These are phyloP conservation scores for Dipodomys merriami DNA, from an alignment of 2,113 vertebrate genomes.

Conservation along the genomic window DNA sequence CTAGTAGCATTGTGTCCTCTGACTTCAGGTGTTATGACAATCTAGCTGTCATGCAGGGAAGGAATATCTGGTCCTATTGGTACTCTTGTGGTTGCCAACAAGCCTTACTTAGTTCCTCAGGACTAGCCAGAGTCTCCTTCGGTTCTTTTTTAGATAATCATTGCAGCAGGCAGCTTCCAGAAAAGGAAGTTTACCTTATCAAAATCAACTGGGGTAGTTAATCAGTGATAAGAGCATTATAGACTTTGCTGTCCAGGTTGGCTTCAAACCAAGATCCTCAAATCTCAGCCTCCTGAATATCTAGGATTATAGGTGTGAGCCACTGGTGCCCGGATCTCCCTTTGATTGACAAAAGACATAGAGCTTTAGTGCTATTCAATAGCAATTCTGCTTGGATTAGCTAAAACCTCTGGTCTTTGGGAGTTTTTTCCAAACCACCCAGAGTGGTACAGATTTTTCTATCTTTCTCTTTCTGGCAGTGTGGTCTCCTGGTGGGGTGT, in stretches of 20 bases:
- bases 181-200: not conserved
- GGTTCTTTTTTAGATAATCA: not conserved
- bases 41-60: too few relatives aligned
- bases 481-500: not conserved
- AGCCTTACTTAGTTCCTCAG: not conserved
- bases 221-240: not conserved
- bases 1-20: not conserved
- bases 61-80: not conserved
- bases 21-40: not conserved
- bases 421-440: not conserved
- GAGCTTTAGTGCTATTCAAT: not conserved
- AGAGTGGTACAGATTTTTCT: not conserved
- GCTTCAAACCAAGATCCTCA: too few relatives aligned
- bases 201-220: too few relatives aligned
- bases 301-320: too few relatives aligned
- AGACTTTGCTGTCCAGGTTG: too few relatives aligned
- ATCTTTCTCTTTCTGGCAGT: not conserved
- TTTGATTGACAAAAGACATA: not conserved
- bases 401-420: not conserved
- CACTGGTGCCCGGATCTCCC: not conserved
- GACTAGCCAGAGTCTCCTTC: not conserved
- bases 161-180: not conserved
- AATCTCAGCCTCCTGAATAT: too few relatives aligned
- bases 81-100: not conserved
- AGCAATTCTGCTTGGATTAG: not conserved